Evolutionary conservation across 2,797 vertebrate species (phyloP), one percentile per base, ranked within the genome.

Genomic region (Eospalax fontanierii): DNA sequence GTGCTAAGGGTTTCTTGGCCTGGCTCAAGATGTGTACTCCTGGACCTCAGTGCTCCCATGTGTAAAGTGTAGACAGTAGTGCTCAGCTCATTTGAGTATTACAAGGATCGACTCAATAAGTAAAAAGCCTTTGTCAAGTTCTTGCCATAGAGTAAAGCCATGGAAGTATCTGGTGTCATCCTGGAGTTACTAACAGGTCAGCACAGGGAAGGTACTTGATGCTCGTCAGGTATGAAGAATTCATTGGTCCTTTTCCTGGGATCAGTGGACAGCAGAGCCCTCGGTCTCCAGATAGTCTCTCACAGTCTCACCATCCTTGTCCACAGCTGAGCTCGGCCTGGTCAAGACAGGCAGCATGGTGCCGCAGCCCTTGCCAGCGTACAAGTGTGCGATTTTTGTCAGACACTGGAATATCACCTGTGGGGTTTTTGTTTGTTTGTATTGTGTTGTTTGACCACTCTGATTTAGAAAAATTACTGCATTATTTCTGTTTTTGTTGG

Each of bases 181-280:
- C n/a, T 50, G 43, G 38, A 0, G 0, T 33, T n/a, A 7, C 0
- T 9, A 30, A n/a, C 0, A 6, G 11, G 33, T 46, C 0, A 1
- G 50, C n/a, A 1, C 18, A 6, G 0, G 2, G 82, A 38, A 33
- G 43, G n/a, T n/a, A 4, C 87, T n/a, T 4, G 21, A 6, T 54
- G 24, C 43, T 90, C 89, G 24, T 8, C 10, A 70, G 61, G 4
- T 50, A 68, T 73, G 66, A 68, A 63, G 61, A 85, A 65, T 46
- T 38, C 54, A 18, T 3, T 14, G 4, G 2, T 59, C 57, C 63
- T 74, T 57, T 61, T 16, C 21, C 76, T 8, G 54, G 50, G 35
- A n/a, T 8, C 2, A 10, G 43, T 40, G 19, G 8, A 78, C 46
- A 38, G n/a, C 46, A 43, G 24, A 65, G 40, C 16, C 74, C 50